A percentile compares a stretch with the other conserved stretches of the same genome.
These are phyloP conservation scores for Tinamus guttatus DNA, from an alignment of 2,113 vertebrate species.

Conservation along the genomic window DNA sequence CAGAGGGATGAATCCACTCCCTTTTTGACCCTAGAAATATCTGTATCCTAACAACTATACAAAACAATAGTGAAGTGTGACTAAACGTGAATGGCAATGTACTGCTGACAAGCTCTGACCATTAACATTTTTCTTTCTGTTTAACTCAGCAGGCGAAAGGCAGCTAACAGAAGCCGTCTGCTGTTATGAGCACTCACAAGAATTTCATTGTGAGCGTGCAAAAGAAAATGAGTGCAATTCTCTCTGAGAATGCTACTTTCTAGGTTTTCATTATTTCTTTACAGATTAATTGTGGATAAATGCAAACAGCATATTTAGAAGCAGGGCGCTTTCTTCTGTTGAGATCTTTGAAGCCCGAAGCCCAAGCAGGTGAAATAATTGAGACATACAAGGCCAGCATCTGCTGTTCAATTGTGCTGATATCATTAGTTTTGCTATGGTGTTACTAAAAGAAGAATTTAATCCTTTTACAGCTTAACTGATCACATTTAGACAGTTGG, in stretches of 20 bases:
- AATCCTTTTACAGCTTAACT: constrained; percentile 29
- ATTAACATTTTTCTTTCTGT: constrained; percentile 74
- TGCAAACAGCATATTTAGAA: constrained; percentile 25
- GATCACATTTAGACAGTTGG: constrained; percentile 21
- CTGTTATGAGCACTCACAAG: constrained; percentile 56
- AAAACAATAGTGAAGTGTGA: constrained; percentile 68
- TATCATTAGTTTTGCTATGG: constrained; percentile 45
- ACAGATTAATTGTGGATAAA: constrained; percentile 16
- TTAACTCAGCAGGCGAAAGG: constrained; percentile 68
- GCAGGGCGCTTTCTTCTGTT: background rate
- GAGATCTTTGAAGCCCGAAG: background rate
- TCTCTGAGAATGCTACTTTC: constrained; percentile 24
- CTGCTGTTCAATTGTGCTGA: constrained; percentile 20
- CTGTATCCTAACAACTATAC: constrained; percentile 72
- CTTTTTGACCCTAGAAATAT: constrained; percentile 61
- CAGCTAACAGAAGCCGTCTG: constrained; percentile 61
- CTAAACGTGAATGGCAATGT: constrained; percentile 68
- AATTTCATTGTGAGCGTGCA: constrained; percentile 5
- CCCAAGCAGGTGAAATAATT: constrained; percentile 63
- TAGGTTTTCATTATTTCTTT: constrained; percentile 30
- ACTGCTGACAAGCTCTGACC: constrained; percentile 69
- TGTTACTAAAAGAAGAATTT: constrained; percentile 34
- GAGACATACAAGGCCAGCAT: constrained; percentile 20
- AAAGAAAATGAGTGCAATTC: constrained; percentile 15
- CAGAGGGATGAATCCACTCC: constrained; percentile 19